Conservation (phyloP, 2,888 invertebrate species). For the Torymus aiolomorphi region DNA sequence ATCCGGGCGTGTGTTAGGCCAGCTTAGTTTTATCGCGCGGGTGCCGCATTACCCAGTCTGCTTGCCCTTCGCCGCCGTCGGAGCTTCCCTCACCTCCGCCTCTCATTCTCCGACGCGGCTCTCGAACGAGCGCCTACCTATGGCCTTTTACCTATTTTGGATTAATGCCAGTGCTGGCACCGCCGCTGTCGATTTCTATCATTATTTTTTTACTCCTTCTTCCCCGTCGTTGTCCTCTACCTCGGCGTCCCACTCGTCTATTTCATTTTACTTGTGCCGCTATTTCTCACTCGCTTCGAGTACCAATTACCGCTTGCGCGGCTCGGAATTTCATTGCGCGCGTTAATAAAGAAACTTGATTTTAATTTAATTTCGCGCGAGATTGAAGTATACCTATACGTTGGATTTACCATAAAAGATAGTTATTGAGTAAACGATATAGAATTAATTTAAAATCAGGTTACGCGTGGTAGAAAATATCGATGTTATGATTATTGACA, state of each 20-base stretch:
- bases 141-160: constrained; percentile 68
- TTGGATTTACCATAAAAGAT: too few species aligned
- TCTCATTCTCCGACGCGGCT: constrained; percentile 54
- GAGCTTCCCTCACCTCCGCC: neutral
- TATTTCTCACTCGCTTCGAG: constrained; percentile 38
- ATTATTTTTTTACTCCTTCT: constrained; percentile 17
- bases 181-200: constrained; percentile 50
- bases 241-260: neutral
- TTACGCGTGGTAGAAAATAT: too few species aligned
- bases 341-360: constrained; percentile 27
- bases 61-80: constrained; percentile 45
- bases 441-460: too few species aligned
- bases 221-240: neutral
- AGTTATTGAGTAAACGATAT: too few species aligned
- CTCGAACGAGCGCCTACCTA: neutral
- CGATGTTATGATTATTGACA: too few species aligned
- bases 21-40: constrained; percentile 72
- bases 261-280: neutral
- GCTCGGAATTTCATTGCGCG: constrained; percentile 20
- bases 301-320: constrained; percentile 41
- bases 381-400: too few species aligned
- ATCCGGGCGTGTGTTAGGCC: constrained; percentile 66
- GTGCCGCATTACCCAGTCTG: constrained; percentile 67
- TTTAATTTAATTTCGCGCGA: constrained; percentile 27
- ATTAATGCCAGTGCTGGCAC: constrained; percentile 68